Evolutionary conservation across 2,888 invertebrate genomes (phyloP).

Genomic region (Empis livida): DNA sequence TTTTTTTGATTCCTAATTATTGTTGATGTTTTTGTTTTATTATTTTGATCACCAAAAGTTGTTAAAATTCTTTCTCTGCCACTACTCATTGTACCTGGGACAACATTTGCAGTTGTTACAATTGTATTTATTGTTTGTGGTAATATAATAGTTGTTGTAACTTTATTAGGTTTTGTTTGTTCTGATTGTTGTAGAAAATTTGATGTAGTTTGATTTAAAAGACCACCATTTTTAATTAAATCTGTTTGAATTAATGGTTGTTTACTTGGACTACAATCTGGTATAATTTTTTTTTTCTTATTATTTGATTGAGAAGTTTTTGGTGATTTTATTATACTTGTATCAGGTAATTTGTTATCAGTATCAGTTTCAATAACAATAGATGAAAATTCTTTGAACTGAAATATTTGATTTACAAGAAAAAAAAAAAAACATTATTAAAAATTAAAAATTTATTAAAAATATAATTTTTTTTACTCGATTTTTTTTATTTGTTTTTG

Average conservation of each 20-base stretch:
- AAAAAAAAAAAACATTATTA: too few relatives aligned
- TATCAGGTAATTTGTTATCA: slow-evolving; percentile 23
- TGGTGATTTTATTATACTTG: slow-evolving; percentile 36
- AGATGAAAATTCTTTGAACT: slow-evolving; percentile 24
- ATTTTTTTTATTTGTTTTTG: neutral
- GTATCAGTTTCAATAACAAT: slow-evolving; percentile 16
- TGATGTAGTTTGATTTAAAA: slow-evolving; percentile 16
- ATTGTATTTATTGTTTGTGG: neutral
- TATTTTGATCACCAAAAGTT: slow-evolving; percentile 18
- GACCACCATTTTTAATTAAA: slow-evolving; percentile 18
- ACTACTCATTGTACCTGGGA: slow-evolving; percentile 24
- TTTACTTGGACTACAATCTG: slow-evolving; percentile 23
- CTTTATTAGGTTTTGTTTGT: neutral
- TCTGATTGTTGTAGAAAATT: neutral
- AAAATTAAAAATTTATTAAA: too few relatives aligned
- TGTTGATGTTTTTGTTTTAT: slow-evolving; percentile 7
- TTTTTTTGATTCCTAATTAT: too few relatives aligned
- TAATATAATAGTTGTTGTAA: slow-evolving; percentile 4
- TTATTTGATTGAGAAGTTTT: slow-evolving; percentile 11
- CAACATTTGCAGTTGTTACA: slow-evolving; percentile 13
- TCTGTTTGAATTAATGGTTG: slow-evolving; percentile 23
- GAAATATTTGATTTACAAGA: too few relatives aligned
- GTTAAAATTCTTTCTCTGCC: slow-evolving; percentile 27
- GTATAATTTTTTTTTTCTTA: slow-evolving; percentile 12
- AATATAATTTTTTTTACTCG: slow-evolving; percentile 15